Base-by-base conservation (phyloP, 2,113 vertebrate genomes). In the Phylloscopus trochilus region DNA sequence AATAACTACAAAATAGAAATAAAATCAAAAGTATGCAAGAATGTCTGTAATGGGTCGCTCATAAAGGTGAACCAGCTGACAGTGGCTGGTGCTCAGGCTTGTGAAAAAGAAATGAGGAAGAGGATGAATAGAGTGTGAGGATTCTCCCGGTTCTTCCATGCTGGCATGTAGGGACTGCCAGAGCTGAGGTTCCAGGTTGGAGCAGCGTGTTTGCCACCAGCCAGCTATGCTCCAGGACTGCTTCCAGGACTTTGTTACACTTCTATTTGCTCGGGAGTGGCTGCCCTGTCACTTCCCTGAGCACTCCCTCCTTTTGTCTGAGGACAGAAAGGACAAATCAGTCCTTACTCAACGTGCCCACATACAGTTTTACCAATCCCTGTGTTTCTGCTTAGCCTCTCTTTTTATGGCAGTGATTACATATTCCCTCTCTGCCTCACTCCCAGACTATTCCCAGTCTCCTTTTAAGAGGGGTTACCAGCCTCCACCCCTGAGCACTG, bases 151-250 rank as follows among this genome's bases (percentile, higher is more conserved):
- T 9, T 28, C 58, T 20, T 51, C 26, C 58, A 37, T 2, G 4
- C 9, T 49, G 58, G 19, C 20, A 15, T 0, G 1, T 0, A 30
- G 21, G 7, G 13, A 53, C 15, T 79, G 15, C 62, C 47, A 31
- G 1, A 20, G 5, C 43, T 15, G n/a, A 59, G 37, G 53, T 14
- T 47, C 44, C 33, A 86, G 63, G 26, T 11, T 43, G 46, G 39
- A 51, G 7, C 35, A 33, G 37, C 3, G 1, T 7, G 43, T 52
- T 70, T 70, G 62, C 21, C 56, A 66, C 13, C 7, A 4, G 13
- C 3, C 41, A 39, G n/a, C 37, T 15, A 16, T 83, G 37, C 35
- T 30, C 59, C 46, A 39, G 83, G 17, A 31, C 46, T 44, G 37
- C 59, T 55, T 20, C 62, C 84, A 60, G 51, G 37, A 49, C 41